Percentiles rank a stretch among this genome's conserved stretches.
phyloP scores from a whole-genome alignment of 2,888 invertebrate species.

The Eupithecia subfuscata region DNA sequence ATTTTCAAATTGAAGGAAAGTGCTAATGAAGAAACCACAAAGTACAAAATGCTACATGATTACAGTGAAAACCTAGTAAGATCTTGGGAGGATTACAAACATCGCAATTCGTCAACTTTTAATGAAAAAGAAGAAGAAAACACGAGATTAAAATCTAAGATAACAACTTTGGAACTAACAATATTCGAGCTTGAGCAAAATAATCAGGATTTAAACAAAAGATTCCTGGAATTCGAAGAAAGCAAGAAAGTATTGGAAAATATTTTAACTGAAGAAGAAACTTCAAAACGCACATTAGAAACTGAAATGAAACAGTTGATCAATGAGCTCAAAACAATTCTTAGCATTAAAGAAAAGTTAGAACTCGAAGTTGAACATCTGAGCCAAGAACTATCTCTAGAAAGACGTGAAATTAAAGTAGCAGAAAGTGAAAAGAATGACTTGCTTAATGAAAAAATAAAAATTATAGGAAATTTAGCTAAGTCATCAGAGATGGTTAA shows the following conservation, averaged over 20 bases:
- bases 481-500: conserved; percentile 43
- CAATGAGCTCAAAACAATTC: conserved; percentile 23
- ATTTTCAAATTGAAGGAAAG: conserved; percentile 44
- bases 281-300: conserved; percentile 32
- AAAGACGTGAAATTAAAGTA: conserved; percentile 48
- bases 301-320: conserved; percentile 37
- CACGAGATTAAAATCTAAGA: conserved; percentile 10
- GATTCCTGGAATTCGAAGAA: conserved; percentile 38
- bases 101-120: conserved; percentile 4
- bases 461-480: conserved; percentile 40
- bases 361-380: conserved; percentile 23
- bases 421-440: conserved; percentile 44
- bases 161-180: conserved; percentile 21
- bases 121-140: conserved; percentile 30
- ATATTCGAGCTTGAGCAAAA: conserved; percentile 25
- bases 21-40: conserved; percentile 20
- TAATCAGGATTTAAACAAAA: conserved; percentile 25
- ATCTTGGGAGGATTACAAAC: conserved; percentile 37
- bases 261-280: conserved; percentile 34
- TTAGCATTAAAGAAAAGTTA: conserved; percentile 29
- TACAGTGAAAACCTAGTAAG: conserved; percentile 32
- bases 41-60: conserved; percentile 27
- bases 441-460: conserved; percentile 39
- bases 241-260: conserved; percentile 37
- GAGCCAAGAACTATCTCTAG: conserved; percentile 40